These are phyloP conservation scores for Heterochromis multidens DNA, from an alignment of 2,113 vertebrate genomes.

Conservation along the genomic window DNA sequence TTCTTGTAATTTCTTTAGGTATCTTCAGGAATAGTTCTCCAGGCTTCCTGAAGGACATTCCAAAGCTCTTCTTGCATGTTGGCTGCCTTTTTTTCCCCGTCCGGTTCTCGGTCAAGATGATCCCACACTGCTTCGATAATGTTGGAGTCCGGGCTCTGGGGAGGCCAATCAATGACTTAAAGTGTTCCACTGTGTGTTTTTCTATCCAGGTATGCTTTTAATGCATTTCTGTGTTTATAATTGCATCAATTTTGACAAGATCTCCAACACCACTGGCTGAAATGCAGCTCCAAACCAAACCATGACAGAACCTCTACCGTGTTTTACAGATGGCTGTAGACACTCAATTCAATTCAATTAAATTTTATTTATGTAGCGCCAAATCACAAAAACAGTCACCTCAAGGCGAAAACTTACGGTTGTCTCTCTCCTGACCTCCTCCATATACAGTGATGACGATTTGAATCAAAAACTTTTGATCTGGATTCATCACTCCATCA, in stretches of 20 bases:
- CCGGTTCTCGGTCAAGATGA: background rate
- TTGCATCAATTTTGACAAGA: background rate
- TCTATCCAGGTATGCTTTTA: background rate
- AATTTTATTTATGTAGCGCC: too few species aligned
- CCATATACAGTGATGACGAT: background rate
- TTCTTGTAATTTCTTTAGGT: background rate
- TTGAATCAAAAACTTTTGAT: background rate
- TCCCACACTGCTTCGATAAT: background rate
- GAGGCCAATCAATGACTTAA: background rate
- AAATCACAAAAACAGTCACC: too few species aligned
- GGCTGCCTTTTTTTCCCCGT: background rate
- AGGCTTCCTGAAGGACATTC: background rate
- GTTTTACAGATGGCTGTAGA: background rate
- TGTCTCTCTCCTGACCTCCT: background rate
- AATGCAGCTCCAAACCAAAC: fast-evolving
- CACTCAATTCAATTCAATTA: too few species aligned
- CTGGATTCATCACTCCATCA: background rate
- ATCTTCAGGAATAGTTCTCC: background rate
- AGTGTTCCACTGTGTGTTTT: background rate
- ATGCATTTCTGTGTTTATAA: background rate
- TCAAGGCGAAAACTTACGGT: too few species aligned
- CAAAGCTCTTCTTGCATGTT: background rate
- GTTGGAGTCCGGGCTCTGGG: background rate
- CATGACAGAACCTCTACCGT: background rate
- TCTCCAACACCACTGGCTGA: background rate